phyloP scores from a whole-genome alignment of 2,797 vertebrate genomes.

The Notolabrus celidotus region DNA sequence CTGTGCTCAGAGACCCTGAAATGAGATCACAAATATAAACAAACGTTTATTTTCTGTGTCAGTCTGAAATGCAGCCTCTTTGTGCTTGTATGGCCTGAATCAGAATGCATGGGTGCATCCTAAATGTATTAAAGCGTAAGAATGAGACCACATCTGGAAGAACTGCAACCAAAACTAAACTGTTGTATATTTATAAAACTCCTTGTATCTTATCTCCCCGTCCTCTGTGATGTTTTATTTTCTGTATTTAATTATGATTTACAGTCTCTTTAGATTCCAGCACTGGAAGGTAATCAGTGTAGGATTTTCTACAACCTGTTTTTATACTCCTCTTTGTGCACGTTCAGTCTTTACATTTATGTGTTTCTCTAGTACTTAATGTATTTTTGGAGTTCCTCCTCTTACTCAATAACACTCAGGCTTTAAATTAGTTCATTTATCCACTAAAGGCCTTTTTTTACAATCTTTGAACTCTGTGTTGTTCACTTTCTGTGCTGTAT shows the following conservation, averaged over 20 bases:
- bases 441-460: neutral
- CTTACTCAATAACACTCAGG: too few relatives aligned
- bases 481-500: too few relatives aligned
- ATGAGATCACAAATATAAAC: neutral
- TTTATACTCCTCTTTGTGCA: slow-evolving; percentile 25
- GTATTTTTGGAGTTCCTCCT: slow-evolving; percentile 13
- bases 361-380: slow-evolving; percentile 6
- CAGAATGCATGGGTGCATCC: slow-evolving; percentile 63
- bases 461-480: slow-evolving; percentile 29
- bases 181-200: neutral
- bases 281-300: slow-evolving; percentile 37
- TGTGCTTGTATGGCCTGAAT: slow-evolving; percentile 42
- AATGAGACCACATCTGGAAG: neutral
- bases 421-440: neutral
- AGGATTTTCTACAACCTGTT: too few relatives aligned
- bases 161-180: neutral
- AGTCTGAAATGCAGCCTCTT: slow-evolving; percentile 62
- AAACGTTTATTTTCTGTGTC: neutral
- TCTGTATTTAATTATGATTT: slow-evolving; percentile 21
- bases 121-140: slow-evolving; percentile 48
- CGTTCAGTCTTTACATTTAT: neutral
- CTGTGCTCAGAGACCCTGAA: slow-evolving; percentile 24
- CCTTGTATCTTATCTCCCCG: slow-evolving; percentile 26
- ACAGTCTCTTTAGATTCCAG: slow-evolving; percentile 47
- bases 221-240: slow-evolving; percentile 38